Conservation (phyloP, 1,140 invertebrate genomes). For the Samia ricini region DNA sequence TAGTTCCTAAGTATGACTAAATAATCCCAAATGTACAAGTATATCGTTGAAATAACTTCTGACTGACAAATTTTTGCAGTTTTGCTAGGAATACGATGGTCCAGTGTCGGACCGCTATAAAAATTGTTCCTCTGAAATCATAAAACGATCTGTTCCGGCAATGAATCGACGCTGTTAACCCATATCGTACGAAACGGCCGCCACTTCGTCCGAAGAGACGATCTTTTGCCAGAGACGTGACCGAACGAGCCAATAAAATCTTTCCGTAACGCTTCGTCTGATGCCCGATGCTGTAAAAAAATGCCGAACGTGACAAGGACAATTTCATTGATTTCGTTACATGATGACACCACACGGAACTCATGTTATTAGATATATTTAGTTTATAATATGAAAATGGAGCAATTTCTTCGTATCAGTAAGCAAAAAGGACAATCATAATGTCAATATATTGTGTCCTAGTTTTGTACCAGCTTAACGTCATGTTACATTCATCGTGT, state of each 20-base stretch:
- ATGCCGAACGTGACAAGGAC: constrained; percentile 38
- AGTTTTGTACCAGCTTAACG: no score
- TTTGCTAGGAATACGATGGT: constrained; percentile 1
- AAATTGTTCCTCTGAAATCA: constrained; percentile 46
- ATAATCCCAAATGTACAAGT: neutral
- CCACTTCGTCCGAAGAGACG: constrained; percentile 38
- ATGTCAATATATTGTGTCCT: no score
- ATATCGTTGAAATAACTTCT: constrained; percentile 1
- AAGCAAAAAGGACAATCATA: no score
- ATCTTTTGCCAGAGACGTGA: constrained; percentile 50
- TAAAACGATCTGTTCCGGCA: constrained; percentile 52
- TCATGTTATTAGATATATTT: neutral
- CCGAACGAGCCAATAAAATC: constrained; percentile 52
- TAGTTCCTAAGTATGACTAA: neutral
- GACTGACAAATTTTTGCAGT: constrained; percentile 1
- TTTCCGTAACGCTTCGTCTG: constrained; percentile 21
- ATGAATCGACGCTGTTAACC: constrained; percentile 56
- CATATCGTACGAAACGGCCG: constrained; percentile 49
- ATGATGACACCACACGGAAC: constrained; percentile 3
- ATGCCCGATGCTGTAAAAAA: constrained; percentile 39
- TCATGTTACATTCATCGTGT: no score
- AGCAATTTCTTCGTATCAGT: no score
- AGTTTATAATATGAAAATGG: neutral
- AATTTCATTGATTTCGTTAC: constrained; percentile 12
- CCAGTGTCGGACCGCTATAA: constrained; percentile 41